These are phyloP conservation scores for Melanaphis sacchari DNA, from an alignment of 1,140 invertebrate species.

Conservation along the genomic window DNA sequence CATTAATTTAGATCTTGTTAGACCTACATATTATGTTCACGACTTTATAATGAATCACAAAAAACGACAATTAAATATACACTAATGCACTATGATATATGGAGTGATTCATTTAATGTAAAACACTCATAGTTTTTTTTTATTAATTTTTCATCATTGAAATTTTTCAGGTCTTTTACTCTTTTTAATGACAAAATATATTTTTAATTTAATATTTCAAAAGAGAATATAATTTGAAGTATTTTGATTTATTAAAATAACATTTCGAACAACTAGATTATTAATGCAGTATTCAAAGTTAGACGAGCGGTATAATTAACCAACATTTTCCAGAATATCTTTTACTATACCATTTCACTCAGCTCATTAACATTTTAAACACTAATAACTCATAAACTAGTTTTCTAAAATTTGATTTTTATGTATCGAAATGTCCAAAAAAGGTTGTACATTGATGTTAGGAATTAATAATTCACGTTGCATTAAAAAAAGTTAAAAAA, in stretches of 20 bases:
- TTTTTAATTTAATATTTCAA: background rate
- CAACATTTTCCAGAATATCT: background rate
- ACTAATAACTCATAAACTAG: background rate
- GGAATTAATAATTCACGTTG: background rate
- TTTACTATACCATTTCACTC: background rate
- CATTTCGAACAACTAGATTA: background rate
- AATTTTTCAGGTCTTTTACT: background rate
- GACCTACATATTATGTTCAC: background rate
- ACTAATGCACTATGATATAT: background rate
- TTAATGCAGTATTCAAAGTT: background rate
- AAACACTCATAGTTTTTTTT: background rate
- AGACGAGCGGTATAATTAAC: background rate
- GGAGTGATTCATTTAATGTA: background rate
- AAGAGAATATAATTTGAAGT: background rate
- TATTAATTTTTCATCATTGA: background rate
- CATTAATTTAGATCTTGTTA: too few species aligned
- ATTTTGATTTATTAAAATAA: background rate
- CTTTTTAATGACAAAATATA: background rate
- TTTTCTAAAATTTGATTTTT: background rate
- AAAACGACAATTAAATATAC: background rate
- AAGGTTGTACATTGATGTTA: background rate
- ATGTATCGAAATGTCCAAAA: background rate
- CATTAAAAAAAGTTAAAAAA: too few species aligned
- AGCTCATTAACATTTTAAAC: background rate
- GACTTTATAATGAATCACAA: background rate